These are phyloP conservation scores for Cryptus viduatorius DNA, from an alignment of 2,888 invertebrate species.

Conservation along the genomic window DNA sequence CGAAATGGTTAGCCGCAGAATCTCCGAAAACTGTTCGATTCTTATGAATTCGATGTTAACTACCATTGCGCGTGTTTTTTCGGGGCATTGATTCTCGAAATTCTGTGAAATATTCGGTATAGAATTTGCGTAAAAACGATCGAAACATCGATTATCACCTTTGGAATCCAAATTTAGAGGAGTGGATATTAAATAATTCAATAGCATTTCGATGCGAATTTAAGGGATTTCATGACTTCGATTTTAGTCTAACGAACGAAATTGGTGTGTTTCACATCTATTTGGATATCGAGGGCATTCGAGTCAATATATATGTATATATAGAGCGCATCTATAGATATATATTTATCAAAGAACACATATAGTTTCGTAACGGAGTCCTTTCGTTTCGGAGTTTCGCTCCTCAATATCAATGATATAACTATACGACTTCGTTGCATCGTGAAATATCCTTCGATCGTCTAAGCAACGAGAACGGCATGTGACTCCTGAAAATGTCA, in stretches of 20 bases:
- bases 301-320: neutral
- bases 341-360: neutral
- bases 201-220: neutral
- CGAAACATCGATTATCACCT: too few species aligned
- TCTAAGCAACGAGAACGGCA: slow-evolving; percentile 1
- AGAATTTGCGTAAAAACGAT: too few species aligned
- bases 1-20: neutral
- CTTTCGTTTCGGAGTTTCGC: neutral
- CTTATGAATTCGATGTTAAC: too few species aligned
- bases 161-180: neutral
- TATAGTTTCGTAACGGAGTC: too few species aligned
- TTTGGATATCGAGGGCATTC: neutral
- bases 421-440: neutral
- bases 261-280: neutral
- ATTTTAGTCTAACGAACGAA: neutral
- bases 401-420: neutral
- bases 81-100: too few species aligned
- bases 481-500: slow-evolving; percentile 61
- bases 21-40: too few species aligned
- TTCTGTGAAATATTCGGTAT: too few species aligned
- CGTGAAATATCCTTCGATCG: slow-evolving; percentile 6
- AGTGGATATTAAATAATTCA: neutral
- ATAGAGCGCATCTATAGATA: too few species aligned
- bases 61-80: too few species aligned
- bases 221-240: neutral